Percentiles rank a stretch among this genome's conserved stretches.
These are phyloP conservation scores for Lycopodina hypogea DNA, from an alignment of 37 sponge, comb jelly and placozoan genomes.

Conservation along the genomic window DNA sequence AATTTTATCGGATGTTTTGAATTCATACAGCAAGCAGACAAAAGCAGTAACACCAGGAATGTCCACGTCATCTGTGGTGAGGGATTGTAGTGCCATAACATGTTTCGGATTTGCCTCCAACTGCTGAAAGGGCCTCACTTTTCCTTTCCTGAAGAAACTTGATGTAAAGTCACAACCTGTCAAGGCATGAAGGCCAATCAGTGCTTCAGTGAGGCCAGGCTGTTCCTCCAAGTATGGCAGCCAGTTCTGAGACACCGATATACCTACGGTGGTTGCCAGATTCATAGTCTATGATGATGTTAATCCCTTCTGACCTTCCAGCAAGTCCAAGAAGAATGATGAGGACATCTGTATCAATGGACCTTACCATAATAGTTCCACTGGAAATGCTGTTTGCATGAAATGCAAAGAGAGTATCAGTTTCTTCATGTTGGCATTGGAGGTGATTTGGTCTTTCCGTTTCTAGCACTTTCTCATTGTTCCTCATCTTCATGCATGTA, in stretches of 20 bases:
- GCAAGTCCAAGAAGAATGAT: background rate
- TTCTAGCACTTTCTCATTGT: background rate
- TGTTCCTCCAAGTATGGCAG: constrained; percentile 3
- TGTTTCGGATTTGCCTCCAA: background rate
- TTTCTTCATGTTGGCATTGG: background rate
- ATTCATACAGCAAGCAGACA: constrained; percentile 6
- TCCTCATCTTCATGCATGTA: constrained; percentile 2
- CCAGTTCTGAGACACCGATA: background rate
- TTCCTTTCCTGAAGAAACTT: background rate
- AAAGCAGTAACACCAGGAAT: background rate
- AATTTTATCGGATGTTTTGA: background rate
- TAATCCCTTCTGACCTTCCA: constrained; percentile 3
- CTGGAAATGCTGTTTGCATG: background rate
- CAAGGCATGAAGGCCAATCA: background rate
- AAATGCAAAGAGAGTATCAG: background rate
- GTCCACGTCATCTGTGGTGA: background rate
- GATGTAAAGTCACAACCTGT: background rate
- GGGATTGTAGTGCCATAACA: background rate
- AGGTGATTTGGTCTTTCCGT: background rate
- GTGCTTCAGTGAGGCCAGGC: background rate
- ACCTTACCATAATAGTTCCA: background rate
- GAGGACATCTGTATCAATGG: background rate
- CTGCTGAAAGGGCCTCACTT: background rate
- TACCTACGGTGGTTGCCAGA: constrained; percentile 1
- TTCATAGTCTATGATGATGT: background rate